A percentile compares a stretch with the other conserved stretches of the same genome.
These are phyloP conservation scores for Danaus melanippus DNA, from an alignment of 1,140 invertebrate genomes.

Conservation along the genomic window DNA sequence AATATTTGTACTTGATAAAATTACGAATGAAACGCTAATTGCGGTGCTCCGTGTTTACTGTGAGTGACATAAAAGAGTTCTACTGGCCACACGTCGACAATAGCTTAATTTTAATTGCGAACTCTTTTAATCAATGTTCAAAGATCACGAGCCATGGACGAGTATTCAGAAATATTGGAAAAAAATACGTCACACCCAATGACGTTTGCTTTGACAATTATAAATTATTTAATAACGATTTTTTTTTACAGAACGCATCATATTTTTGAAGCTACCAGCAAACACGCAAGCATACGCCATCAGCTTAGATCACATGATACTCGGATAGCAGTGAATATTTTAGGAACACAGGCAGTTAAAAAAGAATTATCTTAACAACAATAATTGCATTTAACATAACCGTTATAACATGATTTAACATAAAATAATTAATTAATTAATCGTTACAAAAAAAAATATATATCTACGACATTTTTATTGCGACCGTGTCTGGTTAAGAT, in stretches of 20 bases:
- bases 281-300: slow-evolving; percentile 7
- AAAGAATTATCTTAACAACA: slow-evolving; percentile 43
- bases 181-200: no score
- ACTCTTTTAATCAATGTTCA: no score
- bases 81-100: slow-evolving; percentile 7
- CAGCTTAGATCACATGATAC: slow-evolving; percentile 11
- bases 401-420: slow-evolving; percentile 27
- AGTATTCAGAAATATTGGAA: no score
- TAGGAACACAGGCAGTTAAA: slow-evolving; percentile 39
- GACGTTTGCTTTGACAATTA: no score
- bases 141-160: no score
- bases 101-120: neutral
- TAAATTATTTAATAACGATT: no score
- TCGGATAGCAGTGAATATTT: slow-evolving; percentile 19
- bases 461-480: slow-evolving; percentile 13
- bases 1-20: slow-evolving; percentile 38
- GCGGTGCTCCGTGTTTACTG: slow-evolving; percentile 6
- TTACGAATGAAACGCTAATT: slow-evolving; percentile 11
- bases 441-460: slow-evolving; percentile 9
- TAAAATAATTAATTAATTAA: slow-evolving; percentile 22
- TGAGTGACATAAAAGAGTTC: neutral
- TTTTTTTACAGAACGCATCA: no score
- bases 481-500: slow-evolving; percentile 3
- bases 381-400: slow-evolving; percentile 35
- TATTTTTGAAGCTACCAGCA: neutral